Base-by-base conservation (phyloP, 1,140 invertebrate species). In the Calliopsis andreniformis region DNA sequence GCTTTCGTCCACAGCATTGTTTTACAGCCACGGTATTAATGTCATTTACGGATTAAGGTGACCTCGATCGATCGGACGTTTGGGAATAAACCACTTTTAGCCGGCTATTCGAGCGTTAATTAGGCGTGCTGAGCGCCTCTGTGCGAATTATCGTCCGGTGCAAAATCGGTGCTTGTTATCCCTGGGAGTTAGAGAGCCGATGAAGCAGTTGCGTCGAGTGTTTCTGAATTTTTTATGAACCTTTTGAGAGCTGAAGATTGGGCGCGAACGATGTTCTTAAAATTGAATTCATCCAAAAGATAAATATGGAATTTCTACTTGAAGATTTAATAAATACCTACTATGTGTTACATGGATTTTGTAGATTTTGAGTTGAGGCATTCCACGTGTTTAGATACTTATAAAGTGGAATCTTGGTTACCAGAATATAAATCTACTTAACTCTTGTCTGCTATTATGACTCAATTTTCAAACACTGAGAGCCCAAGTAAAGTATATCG, bases 21-120 rank as follows among this genome's bases (percentile, higher is more conserved):
- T 58, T 72, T 49, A 51, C 61, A 39, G 42, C 32, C 10, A 20
- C n/a, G 30, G 61, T 78, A 59, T 66, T 75, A 55, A 72, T 76
- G 67, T 78, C 55, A 28, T 78, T 68, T 75, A 14, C 39, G 39
- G 30, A 75, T 75, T 75, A 45, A 28, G 53, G 42, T 55, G 59
- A 2, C 30, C 35, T 10, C 55, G 18, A 73, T 78, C 53, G 71
- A 58, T 47, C 49, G 62, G 49, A 67, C 62, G 18, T 67, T 75
- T 47, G 20, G 51, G 42, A 47, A 47, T 58, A 75, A 67, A 75
- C 3, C 42, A 18, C n/a, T 75, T 66, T 20, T 18, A 3, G 35
- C 4, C 25, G n/a, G 35, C 18, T 53, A 64, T 72, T 7, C n/a
- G 2, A 23, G 3, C 42, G 42, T 75, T 42, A 75, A 75, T 67